Evolutionary conservation across 2,797 vertebrate genomes (phyloP).

Genomic region (Pangasius mekongensis): DNA sequence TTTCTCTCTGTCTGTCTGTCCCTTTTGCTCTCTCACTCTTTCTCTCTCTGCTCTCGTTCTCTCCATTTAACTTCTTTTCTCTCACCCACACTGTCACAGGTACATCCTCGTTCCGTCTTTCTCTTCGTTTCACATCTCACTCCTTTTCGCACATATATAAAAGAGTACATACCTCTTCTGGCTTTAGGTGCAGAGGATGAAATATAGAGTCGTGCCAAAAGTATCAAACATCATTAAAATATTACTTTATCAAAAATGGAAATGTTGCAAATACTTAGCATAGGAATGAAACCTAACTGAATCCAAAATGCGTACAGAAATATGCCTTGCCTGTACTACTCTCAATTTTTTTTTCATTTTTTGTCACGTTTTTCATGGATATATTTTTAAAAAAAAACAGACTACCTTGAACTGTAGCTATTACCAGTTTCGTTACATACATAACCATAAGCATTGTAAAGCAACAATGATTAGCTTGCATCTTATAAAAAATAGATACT

Average conservation of each 20-base stretch:
- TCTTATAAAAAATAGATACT: neutral
- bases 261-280: neutral
- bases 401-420: neutral
- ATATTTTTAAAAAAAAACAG: neutral
- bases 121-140: neutral
- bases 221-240: neutral
- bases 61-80: neutral
- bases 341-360: neutral
- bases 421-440: neutral
- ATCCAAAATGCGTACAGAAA: neutral
- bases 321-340: neutral
- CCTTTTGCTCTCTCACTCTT: neutral
- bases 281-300: neutral
- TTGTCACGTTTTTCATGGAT: no score
- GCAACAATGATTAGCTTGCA: neutral
- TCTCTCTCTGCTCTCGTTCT: neutral
- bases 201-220: neutral
- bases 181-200: neutral
- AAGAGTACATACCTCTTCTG: neutral
- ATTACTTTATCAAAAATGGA: neutral
- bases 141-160: neutral
- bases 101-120: neutral
- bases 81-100: slow-evolving; percentile 18
- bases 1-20: slow-evolving; percentile 46
- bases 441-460: neutral